Evolutionary conservation across 37 sponge, comb jelly and placozoan species (phyloP).

Genomic region (Lycopodina hypogea): DNA sequence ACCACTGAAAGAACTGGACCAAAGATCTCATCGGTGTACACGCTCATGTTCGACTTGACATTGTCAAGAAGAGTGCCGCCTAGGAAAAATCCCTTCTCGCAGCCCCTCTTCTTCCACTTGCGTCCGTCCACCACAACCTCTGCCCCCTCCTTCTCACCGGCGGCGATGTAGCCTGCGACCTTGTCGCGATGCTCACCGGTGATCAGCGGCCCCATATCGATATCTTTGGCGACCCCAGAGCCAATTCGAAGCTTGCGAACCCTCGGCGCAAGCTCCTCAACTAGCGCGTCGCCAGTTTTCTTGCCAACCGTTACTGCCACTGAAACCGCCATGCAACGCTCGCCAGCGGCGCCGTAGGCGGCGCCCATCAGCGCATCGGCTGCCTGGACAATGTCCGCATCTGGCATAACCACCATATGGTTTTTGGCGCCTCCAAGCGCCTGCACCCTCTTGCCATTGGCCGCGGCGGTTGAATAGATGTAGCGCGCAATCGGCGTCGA

Average conservation of each 20-base stretch:
- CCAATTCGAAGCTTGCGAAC: neutral
- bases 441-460: neutral
- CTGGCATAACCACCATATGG: neutral
- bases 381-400: too few species aligned
- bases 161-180: neutral
- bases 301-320: neutral
- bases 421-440: neutral
- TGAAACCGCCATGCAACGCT: neutral
- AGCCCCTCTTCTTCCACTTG: neutral
- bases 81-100: neutral
- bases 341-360: too few species aligned
- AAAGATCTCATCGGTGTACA: neutral
- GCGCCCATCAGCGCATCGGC: too few species aligned
- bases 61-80: neutral
- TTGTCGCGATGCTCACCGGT: neutral
- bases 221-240: neutral
- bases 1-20: neutral
- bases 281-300: neutral
- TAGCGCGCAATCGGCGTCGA: neutral
- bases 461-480: neutral
- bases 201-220: neutral
- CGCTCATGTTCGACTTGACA: neutral
- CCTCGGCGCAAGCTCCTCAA: neutral
- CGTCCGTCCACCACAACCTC: constrained; percentile 9
- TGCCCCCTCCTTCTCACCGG: neutral